A percentile compares a stretch with the other conserved stretches of the same genome.
Conservation (phyloP, 2,888 invertebrate species). For the Achlya flavicornis region DNA sequence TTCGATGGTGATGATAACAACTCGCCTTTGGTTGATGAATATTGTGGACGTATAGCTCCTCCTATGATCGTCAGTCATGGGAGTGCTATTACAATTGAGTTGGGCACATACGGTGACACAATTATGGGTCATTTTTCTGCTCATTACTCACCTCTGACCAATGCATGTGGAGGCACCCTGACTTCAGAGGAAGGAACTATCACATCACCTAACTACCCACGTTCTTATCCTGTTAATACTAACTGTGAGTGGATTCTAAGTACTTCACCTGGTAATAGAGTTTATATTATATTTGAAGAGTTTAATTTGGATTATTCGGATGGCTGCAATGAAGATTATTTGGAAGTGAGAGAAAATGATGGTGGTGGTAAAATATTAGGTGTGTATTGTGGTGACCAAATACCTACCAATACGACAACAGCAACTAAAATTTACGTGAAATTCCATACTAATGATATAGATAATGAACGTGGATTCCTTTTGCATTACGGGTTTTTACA, state of each 20-base stretch:
- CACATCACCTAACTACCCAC: slow-evolving; percentile 94
- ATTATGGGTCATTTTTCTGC: slow-evolving; percentile 65
- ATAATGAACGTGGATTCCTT: slow-evolving; percentile 88
- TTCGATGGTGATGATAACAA: slow-evolving; percentile 87
- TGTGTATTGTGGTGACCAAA: slow-evolving; percentile 88
- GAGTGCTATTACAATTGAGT: slow-evolving; percentile 82
- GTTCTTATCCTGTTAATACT: slow-evolving; percentile 86
- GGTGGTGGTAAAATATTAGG: slow-evolving; percentile 86
- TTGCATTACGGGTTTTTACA: slow-evolving; percentile 88
- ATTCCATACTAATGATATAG: slow-evolving; percentile 87
- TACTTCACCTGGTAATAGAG: slow-evolving; percentile 86
- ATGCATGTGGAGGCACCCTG: slow-evolving; percentile 93
- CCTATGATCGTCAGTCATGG: slow-evolving; percentile 88
- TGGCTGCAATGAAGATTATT: slow-evolving; percentile 92
- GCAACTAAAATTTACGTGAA: slow-evolving; percentile 87
- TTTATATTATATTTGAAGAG: slow-evolving; percentile 86
- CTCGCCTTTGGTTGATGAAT: slow-evolving; percentile 86
- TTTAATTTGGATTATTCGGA: slow-evolving; percentile 89
- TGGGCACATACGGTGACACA: slow-evolving; percentile 58
- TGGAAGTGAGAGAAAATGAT: slow-evolving; percentile 90
- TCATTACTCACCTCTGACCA: slow-evolving; percentile 71
- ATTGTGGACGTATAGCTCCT: slow-evolving; percentile 86
- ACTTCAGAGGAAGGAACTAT: slow-evolving; percentile 88
- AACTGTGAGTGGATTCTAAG: slow-evolving; percentile 89
- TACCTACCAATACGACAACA: slow-evolving; percentile 85